Base-by-base conservation (phyloP, 1,140 invertebrate species). In the Apocrypta bakeri region DNA sequence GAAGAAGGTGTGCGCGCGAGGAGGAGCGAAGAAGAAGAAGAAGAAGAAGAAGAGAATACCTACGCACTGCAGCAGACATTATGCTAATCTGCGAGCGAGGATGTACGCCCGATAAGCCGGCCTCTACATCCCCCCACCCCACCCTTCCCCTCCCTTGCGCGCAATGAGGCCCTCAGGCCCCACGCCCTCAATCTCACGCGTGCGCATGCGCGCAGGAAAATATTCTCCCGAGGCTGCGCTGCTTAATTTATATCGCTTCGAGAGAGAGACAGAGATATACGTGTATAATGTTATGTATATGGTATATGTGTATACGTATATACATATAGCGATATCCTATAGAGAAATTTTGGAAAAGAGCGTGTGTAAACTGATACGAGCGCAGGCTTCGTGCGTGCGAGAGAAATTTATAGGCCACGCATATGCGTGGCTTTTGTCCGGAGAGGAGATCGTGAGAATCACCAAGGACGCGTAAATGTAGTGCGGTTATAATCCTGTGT, bases 51-150 rank as follows among this genome's bases (percentile, higher is more conserved):
- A n/a, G 79, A 83, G 85, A 87, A 88, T 90, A 90, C 88, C 88
- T 90, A 91, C 89, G 89, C 91, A 91, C 88, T 86, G 87, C 89
- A 87, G 88, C 90, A 90, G 89, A 90, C 90, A 92, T 92, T 92
- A 92, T 91, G 90, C 90, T 91, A 92, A 92, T 92, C 89, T 90
- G 86, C 87, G 86, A 88, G 89, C 87, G 89, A 90, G 91, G 90
- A 92, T 91, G 90, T 91, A 91, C 90, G 87, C 86, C 90, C 90
- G 90, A 91, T 92, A 91, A 91, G 90, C 88, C 88, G 87, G 81
- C 86, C 86, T 86, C 84, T 83, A 81, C 85, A 81, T 86, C 83
- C 81, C 71, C 84, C 85, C n/a, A n/a, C 79, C 82, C 82, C 42
- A 17, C 8, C 76, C 85, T 78, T 79, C 64, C 14, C 48, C 56